phyloP scores from a whole-genome alignment of 2,797 vertebrate genomes.

The Esox lucius region DNA sequence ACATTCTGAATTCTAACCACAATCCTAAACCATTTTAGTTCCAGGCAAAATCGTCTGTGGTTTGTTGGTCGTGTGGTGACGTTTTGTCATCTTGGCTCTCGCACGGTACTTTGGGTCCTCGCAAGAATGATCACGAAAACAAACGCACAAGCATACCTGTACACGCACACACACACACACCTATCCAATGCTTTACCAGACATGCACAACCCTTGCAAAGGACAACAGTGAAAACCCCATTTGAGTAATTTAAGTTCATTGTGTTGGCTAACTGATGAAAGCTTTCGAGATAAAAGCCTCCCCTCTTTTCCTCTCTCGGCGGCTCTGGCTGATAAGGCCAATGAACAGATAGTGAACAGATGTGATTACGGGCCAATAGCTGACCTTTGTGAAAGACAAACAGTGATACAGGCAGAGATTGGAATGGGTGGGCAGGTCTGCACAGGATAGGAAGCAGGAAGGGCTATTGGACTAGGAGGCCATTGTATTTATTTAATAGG shows the following conservation, averaged over 20 bases:
- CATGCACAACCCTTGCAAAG: too few species aligned
- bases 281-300: slow-evolving; percentile 44
- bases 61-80: too few species aligned
- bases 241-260: slow-evolving; percentile 52
- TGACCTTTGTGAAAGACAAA: slow-evolving; percentile 58
- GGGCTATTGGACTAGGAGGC: slow-evolving; percentile 2
- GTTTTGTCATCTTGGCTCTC: too few species aligned
- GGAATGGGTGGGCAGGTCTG: slow-evolving; percentile 22
- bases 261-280: slow-evolving; percentile 50
- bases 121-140: too few species aligned
- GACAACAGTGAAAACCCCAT: slow-evolving; percentile 43
- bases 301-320: slow-evolving; percentile 35
- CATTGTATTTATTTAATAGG: slow-evolving; percentile 1
- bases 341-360: slow-evolving; percentile 58
- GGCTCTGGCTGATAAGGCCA: slow-evolving; percentile 53
- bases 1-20: too few species aligned
- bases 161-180: too few species aligned
- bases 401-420: slow-evolving; percentile 32
- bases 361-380: slow-evolving; percentile 44
- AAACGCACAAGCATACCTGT: too few species aligned
- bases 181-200: not conserved
- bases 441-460: not conserved
- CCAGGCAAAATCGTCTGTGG: too few species aligned
- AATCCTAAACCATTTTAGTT: too few species aligned
- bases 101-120: too few species aligned